These are phyloP conservation scores for Myiozetetes cayanensis DNA, from an alignment of 2,113 vertebrate species.

Conservation along the genomic window DNA sequence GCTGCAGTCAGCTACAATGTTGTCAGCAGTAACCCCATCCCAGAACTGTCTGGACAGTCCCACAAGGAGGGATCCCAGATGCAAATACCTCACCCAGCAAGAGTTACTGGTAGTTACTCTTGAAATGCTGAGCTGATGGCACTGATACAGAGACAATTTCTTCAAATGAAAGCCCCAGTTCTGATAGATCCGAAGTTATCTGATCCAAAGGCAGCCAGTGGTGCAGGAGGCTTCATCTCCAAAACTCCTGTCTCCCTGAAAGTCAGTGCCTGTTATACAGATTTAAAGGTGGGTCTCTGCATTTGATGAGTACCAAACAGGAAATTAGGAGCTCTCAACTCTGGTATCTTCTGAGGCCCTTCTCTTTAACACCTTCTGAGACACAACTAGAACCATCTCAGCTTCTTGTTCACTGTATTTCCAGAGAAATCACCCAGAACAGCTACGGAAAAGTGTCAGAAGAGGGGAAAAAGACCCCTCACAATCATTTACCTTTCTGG, in stretches of 20 bases:
- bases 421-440: neutral
- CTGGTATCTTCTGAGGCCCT: neutral
- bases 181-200: neutral
- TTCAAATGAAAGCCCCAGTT: neutral
- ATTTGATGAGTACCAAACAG: neutral
- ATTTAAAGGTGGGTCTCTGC: neutral
- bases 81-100: neutral
- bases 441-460: neutral
- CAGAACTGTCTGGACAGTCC: neutral
- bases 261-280: neutral
- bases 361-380: neutral
- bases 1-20: neutral
- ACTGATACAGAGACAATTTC: neutral
- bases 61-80: neutral
- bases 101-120: neutral
- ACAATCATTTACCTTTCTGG: neutral
- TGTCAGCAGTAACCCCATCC: neutral
- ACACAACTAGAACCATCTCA: neutral
- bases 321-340: neutral
- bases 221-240: neutral
- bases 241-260: neutral
- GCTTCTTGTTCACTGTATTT: neutral
- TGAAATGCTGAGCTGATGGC: neutral
- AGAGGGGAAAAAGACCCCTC: neutral
- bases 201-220: neutral